Base-by-base conservation (phyloP, 2,888 invertebrate species). In the Epistrophe eligans region DNA sequence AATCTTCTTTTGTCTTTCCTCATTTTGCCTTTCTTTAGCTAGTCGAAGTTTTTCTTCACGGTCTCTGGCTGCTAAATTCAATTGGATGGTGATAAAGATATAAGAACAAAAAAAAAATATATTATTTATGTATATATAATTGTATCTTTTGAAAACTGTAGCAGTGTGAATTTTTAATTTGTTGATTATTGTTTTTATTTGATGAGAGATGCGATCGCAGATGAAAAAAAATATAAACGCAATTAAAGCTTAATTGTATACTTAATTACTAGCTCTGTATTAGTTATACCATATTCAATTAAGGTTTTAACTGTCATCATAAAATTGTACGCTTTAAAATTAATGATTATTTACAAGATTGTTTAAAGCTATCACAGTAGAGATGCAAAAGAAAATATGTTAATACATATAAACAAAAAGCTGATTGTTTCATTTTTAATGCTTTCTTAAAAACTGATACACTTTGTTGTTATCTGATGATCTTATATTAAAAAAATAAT, bases 1-100 rank as follows among this genome's bases (percentile, higher is more conserved):
- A 91, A 98, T 94, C 93, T 97, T 97, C 92, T 96, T 96, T 91
- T 97, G 96, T 91, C 98, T 95, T 93, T 98, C 98, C 91, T 97
- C 97, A 94, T 97, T 97, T 93, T 98, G 97, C 90, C 96, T 95
- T 91, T 98, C 98, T 90, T 97, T 96, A 90, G 97, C 95, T 92
- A 95, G 93, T 92, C 95, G 95, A 91, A 96, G 94, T 93, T 96
- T 95, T 93, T 95, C 95, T 93, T 95, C 95, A 90, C 94, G 94
- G 91, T 94, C 94, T 91, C 92, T 92, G 89, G 90, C 90, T 88
- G 89, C 92, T 92, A 40, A 70, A 62, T 67, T 38, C 43, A 80
- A 64, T 72, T 60, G 19, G 43, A 79, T 58, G 50, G 45, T 38
- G 35, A 38, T 64, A 70, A 71, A 80, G 24, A 58, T 57, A 70